A percentile compares a stretch with the other conserved stretches of the same genome.
Conservation (phyloP, 2,797 vertebrate species). For the Manis javanica region DNA sequence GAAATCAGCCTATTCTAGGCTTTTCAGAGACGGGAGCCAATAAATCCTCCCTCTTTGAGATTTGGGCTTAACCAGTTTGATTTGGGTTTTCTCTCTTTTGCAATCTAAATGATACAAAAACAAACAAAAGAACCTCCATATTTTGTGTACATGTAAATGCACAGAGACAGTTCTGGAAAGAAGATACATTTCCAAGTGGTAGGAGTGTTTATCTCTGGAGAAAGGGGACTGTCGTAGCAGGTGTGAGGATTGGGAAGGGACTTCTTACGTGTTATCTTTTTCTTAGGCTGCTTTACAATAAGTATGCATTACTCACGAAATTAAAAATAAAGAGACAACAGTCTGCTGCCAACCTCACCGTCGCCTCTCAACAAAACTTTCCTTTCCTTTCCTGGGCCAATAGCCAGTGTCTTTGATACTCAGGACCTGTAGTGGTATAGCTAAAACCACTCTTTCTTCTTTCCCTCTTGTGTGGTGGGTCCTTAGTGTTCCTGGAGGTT, state of each 20-base stretch:
- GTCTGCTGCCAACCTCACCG: background rate
- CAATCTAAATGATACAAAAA: background rate
- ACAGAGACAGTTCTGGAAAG: background rate
- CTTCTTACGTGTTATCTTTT: background rate
- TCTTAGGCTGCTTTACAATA: background rate
- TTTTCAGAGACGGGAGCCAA: background rate
- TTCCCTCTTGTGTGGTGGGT: background rate
- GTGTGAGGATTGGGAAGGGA: background rate
- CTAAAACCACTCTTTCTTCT: background rate
- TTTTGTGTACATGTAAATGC: background rate
- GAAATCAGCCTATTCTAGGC: background rate
- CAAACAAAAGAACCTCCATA: background rate
- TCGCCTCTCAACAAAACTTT: background rate
- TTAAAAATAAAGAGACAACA: conserved; percentile 39
- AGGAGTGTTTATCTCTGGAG: background rate
- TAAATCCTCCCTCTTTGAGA: background rate
- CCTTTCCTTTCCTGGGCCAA: no score
- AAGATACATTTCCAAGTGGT: conserved; percentile 1
- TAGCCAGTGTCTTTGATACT: background rate
- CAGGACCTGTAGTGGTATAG: background rate
- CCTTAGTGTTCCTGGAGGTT: background rate
- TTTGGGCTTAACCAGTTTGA: conserved; percentile 19
- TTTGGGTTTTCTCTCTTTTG: background rate
- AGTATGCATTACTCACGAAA: background rate
- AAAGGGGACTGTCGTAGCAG: background rate